Evolutionary conservation across 2,888 invertebrate genomes (phyloP).

Genomic region (Limulus polyphemus): DNA sequence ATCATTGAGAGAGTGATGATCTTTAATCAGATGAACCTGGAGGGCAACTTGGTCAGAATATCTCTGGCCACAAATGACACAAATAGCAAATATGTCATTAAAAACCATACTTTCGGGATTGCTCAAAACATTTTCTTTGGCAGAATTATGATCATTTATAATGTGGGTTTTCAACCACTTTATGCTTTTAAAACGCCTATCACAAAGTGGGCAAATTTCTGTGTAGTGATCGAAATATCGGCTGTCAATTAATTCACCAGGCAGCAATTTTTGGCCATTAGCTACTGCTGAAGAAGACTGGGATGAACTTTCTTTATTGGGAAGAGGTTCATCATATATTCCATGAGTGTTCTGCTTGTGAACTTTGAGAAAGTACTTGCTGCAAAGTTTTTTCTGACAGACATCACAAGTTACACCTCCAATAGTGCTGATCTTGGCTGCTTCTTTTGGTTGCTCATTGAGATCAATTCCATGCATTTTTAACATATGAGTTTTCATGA

Average conservation of each 20-base stretch:
- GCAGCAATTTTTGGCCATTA: not conserved
- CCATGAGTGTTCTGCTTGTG: slow-evolving; percentile 98
- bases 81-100: slow-evolving; percentile 13
- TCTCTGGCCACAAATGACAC: slow-evolving; percentile 36
- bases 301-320: slow-evolving; percentile 11
- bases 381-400: slow-evolving; percentile 95
- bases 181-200: slow-evolving; percentile 69
- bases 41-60: slow-evolving; percentile 37
- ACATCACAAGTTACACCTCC: slow-evolving; percentile 93
- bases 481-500: slow-evolving; percentile 98
- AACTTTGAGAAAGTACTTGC: slow-evolving; percentile 91
- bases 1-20: slow-evolving; percentile 31
- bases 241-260: not conserved
- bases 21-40: slow-evolving; percentile 41
- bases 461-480: slow-evolving; percentile 95
- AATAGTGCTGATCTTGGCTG: slow-evolving; percentile 53
- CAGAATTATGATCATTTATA: slow-evolving; percentile 62
- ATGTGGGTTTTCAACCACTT: slow-evolving; percentile 80
- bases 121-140: slow-evolving; percentile 38
- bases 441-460: slow-evolving; percentile 50
- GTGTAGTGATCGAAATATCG: slow-evolving; percentile 22
- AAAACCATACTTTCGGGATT: too few species aligned
- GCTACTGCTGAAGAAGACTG: not conserved
- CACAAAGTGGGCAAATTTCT: slow-evolving; percentile 72
- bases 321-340: slow-evolving; percentile 58